Conservation (phyloP, 2,113 vertebrate species). For the Enhydra lutris region DNA sequence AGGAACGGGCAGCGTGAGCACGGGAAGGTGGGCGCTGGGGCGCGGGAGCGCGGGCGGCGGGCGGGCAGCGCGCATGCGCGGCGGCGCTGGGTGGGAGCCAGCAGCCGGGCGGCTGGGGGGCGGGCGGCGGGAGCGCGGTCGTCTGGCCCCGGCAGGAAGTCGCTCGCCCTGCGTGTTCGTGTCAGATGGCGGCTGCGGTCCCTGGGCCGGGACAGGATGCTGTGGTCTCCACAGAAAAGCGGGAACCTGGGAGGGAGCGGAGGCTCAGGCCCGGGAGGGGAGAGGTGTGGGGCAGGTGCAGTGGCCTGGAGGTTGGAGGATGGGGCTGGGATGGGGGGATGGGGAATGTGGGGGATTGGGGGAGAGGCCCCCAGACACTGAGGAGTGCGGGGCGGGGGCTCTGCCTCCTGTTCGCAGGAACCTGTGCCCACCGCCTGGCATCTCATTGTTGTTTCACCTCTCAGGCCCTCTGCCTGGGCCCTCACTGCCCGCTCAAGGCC, state of each 20-base stretch:
- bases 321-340: background rate
- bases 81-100: constrained; percentile 16
- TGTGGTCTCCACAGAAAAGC: background rate
- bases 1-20: background rate
- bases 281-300: background rate
- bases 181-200: background rate
- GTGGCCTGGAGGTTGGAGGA: background rate
- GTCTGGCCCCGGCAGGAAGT: constrained; percentile 75
- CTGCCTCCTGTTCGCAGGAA: too few species aligned
- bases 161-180: background rate
- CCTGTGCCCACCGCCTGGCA: background rate
- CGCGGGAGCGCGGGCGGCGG: background rate
- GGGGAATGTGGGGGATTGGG: background rate
- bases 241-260: background rate
- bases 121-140: background rate
- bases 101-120: background rate
- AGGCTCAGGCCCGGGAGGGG: background rate
- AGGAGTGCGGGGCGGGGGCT: too few species aligned
- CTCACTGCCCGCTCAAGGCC: background rate
- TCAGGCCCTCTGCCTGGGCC: too few species aligned
- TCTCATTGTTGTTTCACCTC: background rate
- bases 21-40: background rate
- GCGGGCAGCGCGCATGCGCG: background rate
- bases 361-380: background rate
- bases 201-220: constrained; percentile 34